Evolutionary conservation across 2,113 vertebrate species (phyloP).

Genomic region (Mesoclemmys tuberculata): DNA sequence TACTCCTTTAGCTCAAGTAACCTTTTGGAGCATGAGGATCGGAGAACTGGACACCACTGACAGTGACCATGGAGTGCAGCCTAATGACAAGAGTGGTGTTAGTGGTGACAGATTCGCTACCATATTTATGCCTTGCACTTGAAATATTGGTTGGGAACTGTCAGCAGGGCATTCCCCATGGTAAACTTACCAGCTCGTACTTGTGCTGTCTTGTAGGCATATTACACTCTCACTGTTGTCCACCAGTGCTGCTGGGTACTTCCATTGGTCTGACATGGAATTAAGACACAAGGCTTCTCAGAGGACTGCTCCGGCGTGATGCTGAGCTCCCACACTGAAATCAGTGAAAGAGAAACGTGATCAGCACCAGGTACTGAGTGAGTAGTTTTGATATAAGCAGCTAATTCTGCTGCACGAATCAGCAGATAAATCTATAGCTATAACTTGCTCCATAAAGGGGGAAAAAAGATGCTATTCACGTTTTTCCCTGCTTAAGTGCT

Average conservation of each 20-base stretch:
- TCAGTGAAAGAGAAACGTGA: neutral
- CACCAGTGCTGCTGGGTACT: neutral
- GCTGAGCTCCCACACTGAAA: neutral
- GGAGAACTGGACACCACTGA: neutral
- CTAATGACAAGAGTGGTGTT: neutral
- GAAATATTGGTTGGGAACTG: neutral
- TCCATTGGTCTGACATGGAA: neutral
- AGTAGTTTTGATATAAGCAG: neutral
- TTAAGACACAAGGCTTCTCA: neutral
- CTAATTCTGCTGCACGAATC: neutral
- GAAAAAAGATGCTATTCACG: neutral
- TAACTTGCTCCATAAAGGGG: neutral
- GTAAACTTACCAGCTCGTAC: neutral
- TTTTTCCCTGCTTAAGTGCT: neutral
- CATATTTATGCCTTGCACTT: too few relatives aligned
- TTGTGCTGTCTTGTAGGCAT: neutral
- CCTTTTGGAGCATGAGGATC: neutral
- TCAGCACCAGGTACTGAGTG: neutral
- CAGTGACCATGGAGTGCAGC: neutral
- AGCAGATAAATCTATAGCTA: neutral
- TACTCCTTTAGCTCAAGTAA: neutral
- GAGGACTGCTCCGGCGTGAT: accelerated
- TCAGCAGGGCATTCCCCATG: neutral
- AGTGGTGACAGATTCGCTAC: neutral
- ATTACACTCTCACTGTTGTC: neutral